Evolutionary conservation across 1,140 invertebrate species (phyloP), one percentile per base, ranked within the genome.

Genomic region (Camponotus vicinus): DNA sequence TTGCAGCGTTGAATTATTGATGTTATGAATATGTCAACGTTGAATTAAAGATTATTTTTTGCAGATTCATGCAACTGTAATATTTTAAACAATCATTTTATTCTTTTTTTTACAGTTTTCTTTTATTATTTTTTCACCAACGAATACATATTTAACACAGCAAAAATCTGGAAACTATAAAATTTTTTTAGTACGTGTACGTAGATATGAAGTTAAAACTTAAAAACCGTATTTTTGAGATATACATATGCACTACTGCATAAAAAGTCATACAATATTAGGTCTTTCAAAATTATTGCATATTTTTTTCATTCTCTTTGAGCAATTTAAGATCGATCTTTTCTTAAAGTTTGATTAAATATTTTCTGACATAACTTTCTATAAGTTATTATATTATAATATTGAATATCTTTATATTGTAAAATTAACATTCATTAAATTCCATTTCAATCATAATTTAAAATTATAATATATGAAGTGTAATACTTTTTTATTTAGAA

Each of bases 311-410:
- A 78, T 66, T 21, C 18, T 45, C 18, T 34, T 64, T 42, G 1
- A 18, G 15, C 8, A 32, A 61, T 76, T 61, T 42, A 1, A 4
- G 32, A n/a, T 63, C 9, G 55, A 77, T 45, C 45, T 63, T 63
- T 77, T 69, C 13, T n/a, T 6, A 69, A 79, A 69, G n/a, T 79
- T 79, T 55, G 13, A 79, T 79, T 52, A 69, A 79, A 69, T 15
- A 49, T 13, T 13, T 78, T 78, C 27, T 78, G 67, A 42, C 13
- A 1, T 13, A 37, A 78, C 18, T 79, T 69, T 32, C 21, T 40
- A 49, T 40, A 52, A 49, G 76, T 78, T 34, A 64, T 13, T n/a
- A 78, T 8, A 13, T 75, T 57, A 40, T 32, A 34, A 52, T 49
- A 69, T 67, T 45, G n/a, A 52, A 79, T 52, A 52, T 49, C 4